A percentile compares a stretch with the other conserved stretches of the same genome.
Evolutionary conservation across 2,888 invertebrate species (phyloP).

Genomic region (Rhodophaea formosa): DNA sequence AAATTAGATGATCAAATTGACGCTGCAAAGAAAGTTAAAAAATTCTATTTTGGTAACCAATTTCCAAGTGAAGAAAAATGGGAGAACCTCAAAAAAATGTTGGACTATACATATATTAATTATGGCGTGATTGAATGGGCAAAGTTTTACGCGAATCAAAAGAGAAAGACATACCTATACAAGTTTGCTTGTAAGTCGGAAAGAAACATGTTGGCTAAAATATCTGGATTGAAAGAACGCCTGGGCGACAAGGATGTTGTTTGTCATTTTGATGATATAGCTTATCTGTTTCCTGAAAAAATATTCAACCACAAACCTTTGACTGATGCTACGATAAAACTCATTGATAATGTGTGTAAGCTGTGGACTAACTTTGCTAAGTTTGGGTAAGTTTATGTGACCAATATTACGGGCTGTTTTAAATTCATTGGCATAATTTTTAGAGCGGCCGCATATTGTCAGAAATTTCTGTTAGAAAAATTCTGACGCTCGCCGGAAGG

Average conservation of each 20-base stretch:
- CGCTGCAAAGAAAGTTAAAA: constrained; percentile 42
- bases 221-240: constrained; percentile 31
- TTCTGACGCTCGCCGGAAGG: too few relatives aligned
- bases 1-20: constrained; percentile 42
- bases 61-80: constrained; percentile 35
- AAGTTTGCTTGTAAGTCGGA: constrained; percentile 53
- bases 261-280: constrained; percentile 49
- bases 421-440: too few relatives aligned
- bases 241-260: constrained; percentile 34
- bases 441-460: too few relatives aligned
- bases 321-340: constrained; percentile 34
- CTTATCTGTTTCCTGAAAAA: constrained; percentile 46
- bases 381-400: constrained; percentile 38
- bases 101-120: constrained; percentile 39
- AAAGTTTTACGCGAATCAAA: constrained; percentile 37
- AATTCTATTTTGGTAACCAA: constrained; percentile 45
- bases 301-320: constrained; percentile 33
- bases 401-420: too few relatives aligned
- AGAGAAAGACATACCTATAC: constrained; percentile 47
- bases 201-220: constrained; percentile 40
- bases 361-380: constrained; percentile 51
- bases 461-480: too few relatives aligned
- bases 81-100: constrained; percentile 35
- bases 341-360: constrained; percentile 39
- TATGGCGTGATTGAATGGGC: constrained; percentile 38